Evolutionary conservation across 2,888 invertebrate genomes (phyloP).

Genomic region (Torymus texanus): DNA sequence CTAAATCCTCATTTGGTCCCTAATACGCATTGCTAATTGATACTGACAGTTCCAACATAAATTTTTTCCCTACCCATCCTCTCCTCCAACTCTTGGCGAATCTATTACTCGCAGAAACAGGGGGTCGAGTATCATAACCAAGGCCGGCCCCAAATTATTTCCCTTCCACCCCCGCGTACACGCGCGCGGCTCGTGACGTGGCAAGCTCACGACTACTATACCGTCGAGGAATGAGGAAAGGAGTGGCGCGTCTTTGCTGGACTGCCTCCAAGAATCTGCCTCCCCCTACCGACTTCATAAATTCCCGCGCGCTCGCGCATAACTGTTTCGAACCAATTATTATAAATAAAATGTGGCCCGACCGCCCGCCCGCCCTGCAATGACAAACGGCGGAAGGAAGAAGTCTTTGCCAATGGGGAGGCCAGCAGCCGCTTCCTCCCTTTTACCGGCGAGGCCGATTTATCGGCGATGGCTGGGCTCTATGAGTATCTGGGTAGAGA

Average conservation of each 20-base stretch:
- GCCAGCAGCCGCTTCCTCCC: conserved; percentile 1
- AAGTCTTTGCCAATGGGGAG: conserved; percentile 40
- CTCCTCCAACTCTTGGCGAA: too few species aligned
- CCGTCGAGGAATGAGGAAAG: conserved; percentile 1
- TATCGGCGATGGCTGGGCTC: conserved; percentile 5
- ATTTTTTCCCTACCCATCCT: too few species aligned
- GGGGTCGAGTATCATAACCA: too few species aligned
- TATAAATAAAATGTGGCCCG: conserved; percentile 72
- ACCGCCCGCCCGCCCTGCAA: conserved; percentile 58
- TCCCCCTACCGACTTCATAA: conserved; percentile 71
- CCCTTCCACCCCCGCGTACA: too few species aligned
- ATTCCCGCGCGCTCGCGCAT: conserved; percentile 64
- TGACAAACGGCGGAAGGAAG: conserved; percentile 68
- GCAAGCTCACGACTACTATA: too few species aligned
- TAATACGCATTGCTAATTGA: too few species aligned
- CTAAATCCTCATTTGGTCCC: too few species aligned
- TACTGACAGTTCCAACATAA: too few species aligned
- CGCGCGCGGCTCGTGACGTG: too few species aligned
- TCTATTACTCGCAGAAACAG: too few species aligned
- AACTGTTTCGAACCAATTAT: conserved; percentile 74
- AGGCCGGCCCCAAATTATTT: too few species aligned
- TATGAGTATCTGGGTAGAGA: too few species aligned
- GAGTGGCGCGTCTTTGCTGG: conserved; percentile 63
- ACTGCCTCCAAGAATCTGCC: conserved; percentile 71
- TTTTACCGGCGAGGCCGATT: conserved; percentile 36